Conservation (phyloP, 2,113 vertebrate genomes). For the Scalopus aquaticus region DNA sequence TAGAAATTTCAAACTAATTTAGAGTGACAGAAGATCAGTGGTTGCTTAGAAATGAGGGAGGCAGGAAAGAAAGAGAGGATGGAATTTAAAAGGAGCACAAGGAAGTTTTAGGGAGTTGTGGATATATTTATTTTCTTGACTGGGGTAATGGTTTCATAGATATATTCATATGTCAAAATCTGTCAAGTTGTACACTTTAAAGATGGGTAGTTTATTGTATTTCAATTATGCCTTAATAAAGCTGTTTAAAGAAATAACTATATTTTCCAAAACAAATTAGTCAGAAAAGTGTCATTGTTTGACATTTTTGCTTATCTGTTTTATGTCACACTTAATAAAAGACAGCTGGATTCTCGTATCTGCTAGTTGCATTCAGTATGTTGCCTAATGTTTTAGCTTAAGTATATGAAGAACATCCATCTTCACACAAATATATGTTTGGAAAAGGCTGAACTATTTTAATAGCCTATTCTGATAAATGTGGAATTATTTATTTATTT, state of each 20-base stretch:
- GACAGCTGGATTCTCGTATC: not conserved
- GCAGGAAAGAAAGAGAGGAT: not conserved
- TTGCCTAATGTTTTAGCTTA: not conserved
- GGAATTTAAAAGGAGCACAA: not conserved
- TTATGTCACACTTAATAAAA: conserved; percentile 49
- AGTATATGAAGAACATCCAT: not conserved
- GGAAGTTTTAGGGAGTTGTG: not conserved
- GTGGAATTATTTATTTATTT: not conserved
- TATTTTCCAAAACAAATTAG: conserved; percentile 57
- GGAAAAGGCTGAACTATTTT: not conserved
- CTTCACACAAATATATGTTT: not conserved
- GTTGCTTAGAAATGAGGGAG: not conserved
- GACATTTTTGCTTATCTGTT: conserved; percentile 35
- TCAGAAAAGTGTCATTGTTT: conserved; percentile 33
- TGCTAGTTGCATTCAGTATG: not conserved
- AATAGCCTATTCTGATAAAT: not conserved
- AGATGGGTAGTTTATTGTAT: not conserved
- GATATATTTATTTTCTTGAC: not conserved
- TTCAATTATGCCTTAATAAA: conserved; percentile 48
- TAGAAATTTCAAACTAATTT: not conserved
- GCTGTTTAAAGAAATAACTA: conserved; percentile 13
- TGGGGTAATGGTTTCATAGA: not conserved
- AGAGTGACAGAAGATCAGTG: not conserved
- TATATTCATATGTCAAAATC: not conserved
- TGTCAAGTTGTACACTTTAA: not conserved